Evolutionary conservation across 2,797 vertebrate genomes (phyloP), one percentile per base, ranked within the genome.

Genomic region (Phoebastria nigripes): DNA sequence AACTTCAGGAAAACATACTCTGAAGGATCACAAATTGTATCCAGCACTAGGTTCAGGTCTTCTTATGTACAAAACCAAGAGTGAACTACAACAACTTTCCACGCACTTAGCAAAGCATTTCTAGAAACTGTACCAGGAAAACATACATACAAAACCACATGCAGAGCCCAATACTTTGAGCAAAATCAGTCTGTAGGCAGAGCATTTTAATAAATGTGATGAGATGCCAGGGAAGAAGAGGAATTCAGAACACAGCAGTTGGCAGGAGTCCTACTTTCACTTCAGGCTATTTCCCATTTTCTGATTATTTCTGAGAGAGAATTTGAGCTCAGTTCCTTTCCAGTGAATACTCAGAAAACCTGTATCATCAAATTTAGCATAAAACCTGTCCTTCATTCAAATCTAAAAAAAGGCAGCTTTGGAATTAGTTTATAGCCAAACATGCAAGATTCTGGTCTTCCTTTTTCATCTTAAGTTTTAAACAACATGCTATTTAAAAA

Each of bases 251-350:
- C 29, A 84, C 39, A 87, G 58, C 35, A 90, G 47, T 0, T 91
- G 89, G 56, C 80, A 94, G 33, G 19, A 91, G 18, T 56, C 33
- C 37, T 66, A 65, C n/a, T 79, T 83, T 69, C 25, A 82, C 20
- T 82, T 79, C 39, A 93, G 82, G 44, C 39, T 69, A 79, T 72
- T 96, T 94, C 37, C 35, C 47, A 61, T 73, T 95, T 91, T 66
- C 88, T 52, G 18, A 66, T 41, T 86, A 67, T 42, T 95, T 77
- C 56, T 47, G 42, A 47, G 24, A 90, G 8, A 49, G 15, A 93
- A 84, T 59, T 35, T 42, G 13, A 33, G 35, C 44, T 70, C 47
- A 55, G 11, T 21, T 91, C 14, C 52, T 78, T 94, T 82, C 19
- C 65, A 93, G 6, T 41, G 59, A 80, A 59, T 52, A 82, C 18